Evolutionary conservation across 2,797 vertebrate species (phyloP).

Genomic region (Glossophaga mutica): DNA sequence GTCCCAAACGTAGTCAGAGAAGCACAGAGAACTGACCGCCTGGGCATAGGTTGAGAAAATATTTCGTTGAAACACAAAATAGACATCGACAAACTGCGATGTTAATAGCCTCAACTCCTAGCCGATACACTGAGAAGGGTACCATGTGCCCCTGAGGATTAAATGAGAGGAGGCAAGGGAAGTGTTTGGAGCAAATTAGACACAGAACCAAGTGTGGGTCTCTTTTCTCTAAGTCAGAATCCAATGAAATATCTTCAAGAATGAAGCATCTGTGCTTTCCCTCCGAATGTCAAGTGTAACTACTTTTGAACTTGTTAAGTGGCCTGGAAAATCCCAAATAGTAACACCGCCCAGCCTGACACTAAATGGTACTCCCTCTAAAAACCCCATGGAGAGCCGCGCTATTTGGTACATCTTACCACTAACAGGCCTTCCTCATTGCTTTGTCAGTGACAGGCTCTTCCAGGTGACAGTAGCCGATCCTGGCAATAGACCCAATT

Average conservation of each 20-base stretch:
- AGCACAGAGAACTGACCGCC: background rate
- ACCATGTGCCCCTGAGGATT: background rate
- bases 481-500: background rate
- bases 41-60: background rate
- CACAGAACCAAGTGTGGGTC: background rate
- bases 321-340: background rate
- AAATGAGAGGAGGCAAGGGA: background rate
- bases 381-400: fast-evolving
- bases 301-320: background rate
- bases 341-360: background rate
- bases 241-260: background rate
- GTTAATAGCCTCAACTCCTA: background rate
- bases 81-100: background rate
- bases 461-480: background rate
- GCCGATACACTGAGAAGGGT: background rate
- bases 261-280: background rate
- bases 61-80: background rate
- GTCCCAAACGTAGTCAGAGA: background rate
- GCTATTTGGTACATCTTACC: background rate
- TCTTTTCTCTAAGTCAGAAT: background rate
- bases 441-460: background rate
- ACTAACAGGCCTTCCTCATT: background rate
- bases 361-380: background rate
- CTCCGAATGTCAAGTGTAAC: background rate
- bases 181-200: background rate